These are phyloP conservation scores for Athetis lepigone DNA, from an alignment of 2,888 invertebrate genomes.

Conservation along the genomic window DNA sequence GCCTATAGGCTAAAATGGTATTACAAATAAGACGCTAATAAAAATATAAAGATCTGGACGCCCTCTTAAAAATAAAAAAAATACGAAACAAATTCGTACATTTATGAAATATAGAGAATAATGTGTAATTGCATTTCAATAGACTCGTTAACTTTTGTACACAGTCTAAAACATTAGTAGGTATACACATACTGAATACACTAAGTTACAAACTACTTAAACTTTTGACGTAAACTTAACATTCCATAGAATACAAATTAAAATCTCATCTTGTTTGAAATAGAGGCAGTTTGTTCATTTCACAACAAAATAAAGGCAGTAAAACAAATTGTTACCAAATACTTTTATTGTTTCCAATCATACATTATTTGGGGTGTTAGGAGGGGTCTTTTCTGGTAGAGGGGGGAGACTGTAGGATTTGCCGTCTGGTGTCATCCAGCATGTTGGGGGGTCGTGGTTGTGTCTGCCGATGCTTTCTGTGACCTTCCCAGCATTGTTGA, in stretches of 20 bases:
- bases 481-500: slow-evolving; percentile 85
- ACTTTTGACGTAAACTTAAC: slow-evolving; percentile 55
- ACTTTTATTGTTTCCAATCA: slow-evolving; percentile 69
- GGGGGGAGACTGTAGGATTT: slow-evolving; percentile 86
- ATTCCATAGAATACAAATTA: slow-evolving; percentile 64
- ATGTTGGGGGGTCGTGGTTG: slow-evolving; percentile 87
- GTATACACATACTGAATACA: slow-evolving; percentile 41
- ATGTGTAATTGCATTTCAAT: slow-evolving; percentile 36
- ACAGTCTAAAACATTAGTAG: slow-evolving; percentile 51
- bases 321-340: slow-evolving; percentile 64
- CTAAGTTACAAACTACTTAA: slow-evolving; percentile 51
- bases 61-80: neutral
- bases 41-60: slow-evolving; percentile 20
- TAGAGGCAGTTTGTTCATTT: slow-evolving; percentile 70
- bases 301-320: slow-evolving; percentile 65
- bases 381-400: slow-evolving; percentile 73
- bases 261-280: slow-evolving; percentile 72
- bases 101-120: slow-evolving; percentile 42
- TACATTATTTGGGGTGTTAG: slow-evolving; percentile 67
- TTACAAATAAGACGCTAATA: slow-evolving; percentile 27
- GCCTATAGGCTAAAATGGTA: neutral
- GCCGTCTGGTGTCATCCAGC: slow-evolving; percentile 89
- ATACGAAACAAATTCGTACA: slow-evolving; percentile 28
- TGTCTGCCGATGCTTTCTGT: slow-evolving; percentile 87
- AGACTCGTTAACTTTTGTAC: slow-evolving; percentile 51